Base-by-base conservation (phyloP, 2,797 vertebrate genomes). In the Mareca strepera region DNA sequence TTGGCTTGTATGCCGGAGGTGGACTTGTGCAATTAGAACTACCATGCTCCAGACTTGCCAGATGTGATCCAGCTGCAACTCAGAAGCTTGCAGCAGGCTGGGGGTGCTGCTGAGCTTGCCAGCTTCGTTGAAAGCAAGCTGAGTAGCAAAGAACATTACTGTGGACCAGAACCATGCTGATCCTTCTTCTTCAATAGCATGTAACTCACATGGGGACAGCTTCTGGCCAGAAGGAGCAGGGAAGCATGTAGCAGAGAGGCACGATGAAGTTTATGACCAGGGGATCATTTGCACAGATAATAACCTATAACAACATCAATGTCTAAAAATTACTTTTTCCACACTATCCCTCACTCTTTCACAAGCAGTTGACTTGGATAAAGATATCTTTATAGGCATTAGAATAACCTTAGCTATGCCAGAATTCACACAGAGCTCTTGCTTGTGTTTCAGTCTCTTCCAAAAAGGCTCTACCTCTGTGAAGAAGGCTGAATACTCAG, bases 81-180 rank as follows among this genome's bases (percentile, higher is more conserved):
- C 6, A 83, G 52, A 77, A 77, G 48, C 11, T 39, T 63, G 58
- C 48, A 67, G 83, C 44, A 56, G 66, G 28, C 14, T 28, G 31
- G 11, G 23, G 29, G 26, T 59, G 33, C 17, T 83, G 62, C 75
- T 50, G 26, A 56, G 64, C 33, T 53, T 22, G 5, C 29, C 39
- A 33, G 3, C 6, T 53, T 35, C 17, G 3, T 2, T n/a, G 39
- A 55, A 18, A 39, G 11, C 12, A 43, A 60, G 1, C 1, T 2
- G 7, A 39, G 37, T 0, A 25, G 23, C 29, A 43, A 79, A 84
- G 44, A n/a, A 56, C 41, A 9, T 29, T 11, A 16, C 28, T 72
- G 26, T 26, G 44, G 10, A 15, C 31, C 72, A 68, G 6, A 68
- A 17, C 35, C 12, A 7, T 6, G 22, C 41, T 28, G 15, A 23